Evolutionary conservation across 2,797 vertebrate species (phyloP).

Genomic region (Phoebastria nigripes): DNA sequence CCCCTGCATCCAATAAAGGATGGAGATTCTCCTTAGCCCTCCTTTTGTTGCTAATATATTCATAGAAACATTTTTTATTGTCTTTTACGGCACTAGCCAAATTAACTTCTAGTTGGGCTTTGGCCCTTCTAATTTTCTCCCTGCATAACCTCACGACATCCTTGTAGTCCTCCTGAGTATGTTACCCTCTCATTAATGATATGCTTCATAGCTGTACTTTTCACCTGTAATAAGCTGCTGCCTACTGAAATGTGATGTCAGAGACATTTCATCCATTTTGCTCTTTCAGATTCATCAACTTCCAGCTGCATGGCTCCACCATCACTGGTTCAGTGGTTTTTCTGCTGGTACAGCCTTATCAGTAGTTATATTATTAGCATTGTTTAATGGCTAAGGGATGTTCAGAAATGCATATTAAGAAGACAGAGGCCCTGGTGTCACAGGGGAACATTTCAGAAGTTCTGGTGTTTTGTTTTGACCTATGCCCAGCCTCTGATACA

Average conservation of each 20-base stretch:
- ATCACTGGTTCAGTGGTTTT: background rate
- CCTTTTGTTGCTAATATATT: background rate
- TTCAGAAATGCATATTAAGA: background rate
- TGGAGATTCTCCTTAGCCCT: background rate
- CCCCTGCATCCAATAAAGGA: background rate
- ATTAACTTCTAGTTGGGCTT: background rate
- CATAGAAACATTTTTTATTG: background rate
- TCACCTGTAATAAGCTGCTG: background rate
- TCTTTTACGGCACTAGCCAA: background rate
- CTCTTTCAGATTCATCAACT: slow-evolving; percentile 16
- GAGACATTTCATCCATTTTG: background rate
- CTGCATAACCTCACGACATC: background rate
- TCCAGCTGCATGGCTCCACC: background rate
- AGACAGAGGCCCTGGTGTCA: background rate
- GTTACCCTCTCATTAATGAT: background rate
- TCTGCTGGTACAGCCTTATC: background rate
- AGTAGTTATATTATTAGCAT: slow-evolving; percentile 12
- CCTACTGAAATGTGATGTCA: background rate
- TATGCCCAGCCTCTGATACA: background rate
- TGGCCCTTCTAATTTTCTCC: background rate
- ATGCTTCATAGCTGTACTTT: background rate
- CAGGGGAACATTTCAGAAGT: background rate
- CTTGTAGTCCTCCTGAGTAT: background rate
- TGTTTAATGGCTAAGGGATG: slow-evolving; percentile 4
- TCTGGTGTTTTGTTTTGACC: background rate